Base-by-base conservation (phyloP, 2,797 vertebrate genomes). In the Thalassophryne amazonica region DNA sequence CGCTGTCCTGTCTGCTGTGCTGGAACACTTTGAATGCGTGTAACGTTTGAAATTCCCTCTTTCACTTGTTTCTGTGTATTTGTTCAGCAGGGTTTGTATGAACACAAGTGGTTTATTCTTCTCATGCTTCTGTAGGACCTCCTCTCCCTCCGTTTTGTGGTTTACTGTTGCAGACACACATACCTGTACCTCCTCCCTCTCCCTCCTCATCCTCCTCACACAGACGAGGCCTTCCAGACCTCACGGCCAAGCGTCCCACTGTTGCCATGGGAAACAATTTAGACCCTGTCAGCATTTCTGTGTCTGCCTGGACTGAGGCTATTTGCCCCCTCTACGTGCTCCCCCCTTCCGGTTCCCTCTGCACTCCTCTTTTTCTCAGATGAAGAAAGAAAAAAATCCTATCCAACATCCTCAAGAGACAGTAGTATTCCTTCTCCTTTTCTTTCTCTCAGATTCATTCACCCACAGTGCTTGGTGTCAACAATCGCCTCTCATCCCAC, bases 381-480 rank as follows among this genome's bases (percentile, higher is more conserved):
- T 43, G 49, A 54, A 9, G 2, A 4, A 24, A 27, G 47, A 37
- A 54, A 61, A 54, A 67, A 73, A 56, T 18, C 11, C 47, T 46
- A 67, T 64, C 59, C 60, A 75, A 75, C 68, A 55, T 65, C 69
- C 74, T 73, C 50, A 22, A 49, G 60, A 64, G 66, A 41, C 61
- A 73, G 16, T 74, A 80, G 66, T 68, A 39, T 57, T 73, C 50
- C 49, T 52, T 55, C 64, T 61, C 51, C 61, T 74, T 32, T 73
- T 76, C 71, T 66, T 36, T 54, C 60, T 32, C 60, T 78, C 73
- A 65, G 63, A 80, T 83, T 79, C 81, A 80, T 83, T 85, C 81
- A 84, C 58, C 73, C 74, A 83, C 69, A 59, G 63, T 58, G 65
- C 79, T 83, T 80, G 72, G 69, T 72, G 78, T 48, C 65, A 50